Base-by-base conservation (phyloP, 2,797 vertebrate genomes). In the Falco biarmicus region DNA sequence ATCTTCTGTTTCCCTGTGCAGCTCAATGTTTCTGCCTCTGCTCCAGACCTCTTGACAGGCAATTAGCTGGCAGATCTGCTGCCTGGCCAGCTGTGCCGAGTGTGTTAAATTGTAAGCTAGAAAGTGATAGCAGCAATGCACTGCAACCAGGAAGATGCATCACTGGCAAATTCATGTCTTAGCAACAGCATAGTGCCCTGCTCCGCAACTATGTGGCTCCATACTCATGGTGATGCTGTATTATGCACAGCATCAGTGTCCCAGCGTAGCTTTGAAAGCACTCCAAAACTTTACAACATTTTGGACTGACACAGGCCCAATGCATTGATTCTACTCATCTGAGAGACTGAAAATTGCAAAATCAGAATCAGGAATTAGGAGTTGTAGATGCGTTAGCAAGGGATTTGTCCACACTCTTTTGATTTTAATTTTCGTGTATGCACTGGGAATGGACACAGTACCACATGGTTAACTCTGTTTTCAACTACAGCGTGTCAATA, bases 171-270 rank as follows among this genome's bases (percentile, higher is more conserved):
- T 25, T 32, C 2, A 1, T 12, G 13, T 39, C 21, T 64, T 68
- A 59, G 70, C 53, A 82, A 3, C 26, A 64, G 31, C 4, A 1
- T 29, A 31, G 11, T 66, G 24, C 68, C 29, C 41, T 59, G 2
- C 1, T 59, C 53, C 74, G 69, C 41, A 22, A 26, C 21, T 3
- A 11, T 24, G 48, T 59, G 31, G 29, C 54, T 56, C 37, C 28
- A 22, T 8, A 1, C 8, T 19, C 29, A 17, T 45, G 25, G 21
- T 45, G 37, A 50, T 61, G 54, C 66, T 63, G 25, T 60, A 37
- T 31, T 1, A 3, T 29, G 43, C 22, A 19, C 21, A 34, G 28
- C 1, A 5, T 18, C 0, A 0, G 8, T 65, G 63, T 60, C 48
- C 73, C 53, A 56, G 26, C 80, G 5, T 4, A 48, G 53, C 45